A percentile compares a stretch with the other conserved stretches of the same genome.
These are phyloP conservation scores for Encarsia formosa DNA, from an alignment of 2,888 invertebrate genomes.

Conservation along the genomic window DNA sequence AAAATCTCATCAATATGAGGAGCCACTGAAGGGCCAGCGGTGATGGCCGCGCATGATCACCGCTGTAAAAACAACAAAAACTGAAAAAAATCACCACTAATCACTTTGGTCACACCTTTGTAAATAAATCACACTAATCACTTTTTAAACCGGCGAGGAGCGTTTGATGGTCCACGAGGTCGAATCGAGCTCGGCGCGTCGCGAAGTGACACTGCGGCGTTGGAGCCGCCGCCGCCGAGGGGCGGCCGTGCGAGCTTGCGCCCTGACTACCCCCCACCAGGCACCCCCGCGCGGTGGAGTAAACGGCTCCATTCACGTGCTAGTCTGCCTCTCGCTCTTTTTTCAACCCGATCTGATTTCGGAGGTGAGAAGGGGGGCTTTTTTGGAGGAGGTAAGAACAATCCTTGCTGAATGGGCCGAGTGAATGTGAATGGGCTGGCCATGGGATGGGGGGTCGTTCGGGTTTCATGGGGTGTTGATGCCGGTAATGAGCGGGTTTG, in stretches of 20 bases:
- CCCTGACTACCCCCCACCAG: background rate
- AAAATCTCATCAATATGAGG: background rate
- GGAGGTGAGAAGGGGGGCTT: background rate
- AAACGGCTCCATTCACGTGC: slow-evolving; percentile 24
- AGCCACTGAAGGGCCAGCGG: background rate
- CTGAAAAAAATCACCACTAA: no score
- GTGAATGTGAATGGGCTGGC: no score
- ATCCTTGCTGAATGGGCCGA: background rate
- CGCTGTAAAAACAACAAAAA: background rate
- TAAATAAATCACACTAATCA: background rate
- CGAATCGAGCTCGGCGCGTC: slow-evolving; percentile 39
- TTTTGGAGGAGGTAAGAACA: background rate
- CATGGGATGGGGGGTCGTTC: no score
- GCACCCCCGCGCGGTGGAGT: slow-evolving; percentile 7
- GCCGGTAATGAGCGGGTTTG: no score
- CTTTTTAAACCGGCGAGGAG: background rate
- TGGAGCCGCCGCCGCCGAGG: slow-evolving; percentile 13
- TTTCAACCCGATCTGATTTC: background rate
- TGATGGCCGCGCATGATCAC: background rate
- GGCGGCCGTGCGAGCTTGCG: background rate
- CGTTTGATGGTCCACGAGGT: background rate
- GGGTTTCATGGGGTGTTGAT: no score
- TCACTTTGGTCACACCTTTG: no score
- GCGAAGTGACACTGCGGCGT: slow-evolving; percentile 42
- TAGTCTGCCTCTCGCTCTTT: background rate